These are phyloP conservation scores for Hexactinellida sp. DNA, from an alignment of 37 sponge, comb jelly and placozoan species.

Conservation along the genomic window DNA sequence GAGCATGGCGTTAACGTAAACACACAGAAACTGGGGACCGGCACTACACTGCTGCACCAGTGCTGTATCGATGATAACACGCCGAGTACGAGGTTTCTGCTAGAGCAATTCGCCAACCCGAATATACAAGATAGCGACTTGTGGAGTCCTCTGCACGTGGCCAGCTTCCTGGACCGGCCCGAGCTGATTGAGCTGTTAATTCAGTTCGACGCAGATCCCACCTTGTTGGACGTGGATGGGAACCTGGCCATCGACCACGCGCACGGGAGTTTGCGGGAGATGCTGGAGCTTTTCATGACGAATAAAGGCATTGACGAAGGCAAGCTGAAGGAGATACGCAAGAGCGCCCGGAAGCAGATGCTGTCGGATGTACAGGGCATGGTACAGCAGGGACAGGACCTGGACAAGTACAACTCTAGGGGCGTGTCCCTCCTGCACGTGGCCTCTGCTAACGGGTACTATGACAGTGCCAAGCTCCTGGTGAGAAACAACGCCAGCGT, in stretches of 20 bases:
- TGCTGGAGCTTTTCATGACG: constrained; percentile 39
- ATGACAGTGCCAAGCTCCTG: constrained; percentile 34
- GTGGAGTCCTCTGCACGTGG: constrained; percentile 59
- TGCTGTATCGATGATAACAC: constrained; percentile 29
- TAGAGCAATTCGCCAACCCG: constrained; percentile 35
- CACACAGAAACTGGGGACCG: constrained; percentile 29
- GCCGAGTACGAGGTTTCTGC: constrained; percentile 17
- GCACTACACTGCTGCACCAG: constrained; percentile 47
- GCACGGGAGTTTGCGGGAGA: background rate
- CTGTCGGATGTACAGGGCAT: constrained; percentile 24
- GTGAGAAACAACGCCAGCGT: constrained; percentile 33
- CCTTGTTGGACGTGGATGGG: constrained; percentile 54
- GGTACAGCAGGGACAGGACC: constrained; percentile 12
- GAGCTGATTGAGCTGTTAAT: constrained; percentile 32
- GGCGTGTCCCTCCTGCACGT: constrained; percentile 62
- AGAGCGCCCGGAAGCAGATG: constrained; percentile 34
- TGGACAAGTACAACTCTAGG: constrained; percentile 22
- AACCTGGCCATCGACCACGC: constrained; percentile 59
- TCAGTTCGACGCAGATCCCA: constrained; percentile 38
- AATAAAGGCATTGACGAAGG: constrained; percentile 21
- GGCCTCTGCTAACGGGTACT: constrained; percentile 68
- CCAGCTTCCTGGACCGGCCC: constrained; percentile 26
- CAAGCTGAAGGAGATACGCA: constrained; percentile 33
- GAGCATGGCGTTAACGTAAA: constrained; percentile 22
- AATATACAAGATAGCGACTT: constrained; percentile 40